Conservation (phyloP, 92 coral and sea anemone species). For the Actinostola sp. region DNA sequence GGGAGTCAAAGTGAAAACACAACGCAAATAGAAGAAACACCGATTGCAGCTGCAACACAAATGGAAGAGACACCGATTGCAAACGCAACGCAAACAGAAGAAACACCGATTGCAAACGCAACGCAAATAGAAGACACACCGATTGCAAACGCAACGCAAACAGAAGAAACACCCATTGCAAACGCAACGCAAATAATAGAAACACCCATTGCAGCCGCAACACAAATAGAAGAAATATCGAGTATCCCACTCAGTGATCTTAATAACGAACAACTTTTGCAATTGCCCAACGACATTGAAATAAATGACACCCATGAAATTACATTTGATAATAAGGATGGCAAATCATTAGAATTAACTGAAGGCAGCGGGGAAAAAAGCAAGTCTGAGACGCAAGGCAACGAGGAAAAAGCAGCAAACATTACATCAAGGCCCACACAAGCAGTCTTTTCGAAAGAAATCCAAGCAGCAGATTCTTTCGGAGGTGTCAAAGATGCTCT, state of each 20-base stretch:
- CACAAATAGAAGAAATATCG: constrained; percentile 11
- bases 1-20: too few relatives aligned
- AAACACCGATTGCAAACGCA: too few relatives aligned
- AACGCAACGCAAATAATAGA: too few relatives aligned
- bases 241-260: background rate
- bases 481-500: constrained; percentile 35
- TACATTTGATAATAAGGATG: constrained; percentile 5
- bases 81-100: too few relatives aligned
- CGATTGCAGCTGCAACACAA: too few relatives aligned
- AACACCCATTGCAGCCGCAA: too few relatives aligned
- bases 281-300: constrained; percentile 4
- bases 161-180: too few relatives aligned
- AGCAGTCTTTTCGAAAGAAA: background rate
- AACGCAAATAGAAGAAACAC: background rate
- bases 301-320: constrained; percentile 3
- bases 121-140: too few relatives aligned
- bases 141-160: too few relatives aligned
- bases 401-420: background rate
- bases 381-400: background rate
- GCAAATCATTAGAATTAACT: background rate
- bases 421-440: constrained; percentile 8
- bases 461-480: constrained; percentile 21
- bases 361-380: background rate
- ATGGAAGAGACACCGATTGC: too few relatives aligned
- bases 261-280: background rate